Evolutionary conservation across 2,113 vertebrate species (phyloP), one percentile per base, ranked within the genome.

Genomic region (Maccullochella peelii): DNA sequence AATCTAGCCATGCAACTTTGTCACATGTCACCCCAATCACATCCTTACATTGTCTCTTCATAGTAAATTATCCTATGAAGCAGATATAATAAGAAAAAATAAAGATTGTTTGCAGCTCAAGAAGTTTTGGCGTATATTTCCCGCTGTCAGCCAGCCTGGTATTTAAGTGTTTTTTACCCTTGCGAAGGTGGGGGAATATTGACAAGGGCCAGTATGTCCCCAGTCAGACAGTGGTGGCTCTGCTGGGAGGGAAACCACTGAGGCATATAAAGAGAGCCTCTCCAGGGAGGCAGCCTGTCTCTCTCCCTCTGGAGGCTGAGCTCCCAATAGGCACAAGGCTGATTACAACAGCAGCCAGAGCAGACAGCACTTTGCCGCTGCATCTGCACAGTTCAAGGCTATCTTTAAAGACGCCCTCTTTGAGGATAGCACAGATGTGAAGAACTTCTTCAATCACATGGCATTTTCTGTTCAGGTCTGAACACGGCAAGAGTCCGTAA

Each of bases 331-430:
- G 84, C 87, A 78, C 55, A 62, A 33, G 73, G 83, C 84, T 85
- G 91, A 92, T 93, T 89, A 90, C 85, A 87, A 84, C 77, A 86
- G 77, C 85, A 88, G 81, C 77, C 74, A 50, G 63, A 87, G 82
- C 88, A 91, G 85, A 86, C 85, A 83, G 79, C 80, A 75, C 77
- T 83, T 78, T 88, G 88, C 81, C 12, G 78, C 85, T 73, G 65
- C 88, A 91, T 92, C 90, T 86, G 84, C 81, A 75, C 83, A 57
- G 82, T 89, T 88, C 84, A 91, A 84, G 87, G 89, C 88, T 87
- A 86, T 88, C 90, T 92, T 70, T 91, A 90, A 88, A 86, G 75
- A 80, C 83, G 73, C 67, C 79, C 59, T 84, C 73, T 91, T 80
- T 89, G 85, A 90, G 71, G 84, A 83, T 58, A 33, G 82, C 70